Evolutionary conservation across 1,140 invertebrate genomes (phyloP), one percentile per base, ranked within the genome.

Genomic region (Coptotermes formosanus): DNA sequence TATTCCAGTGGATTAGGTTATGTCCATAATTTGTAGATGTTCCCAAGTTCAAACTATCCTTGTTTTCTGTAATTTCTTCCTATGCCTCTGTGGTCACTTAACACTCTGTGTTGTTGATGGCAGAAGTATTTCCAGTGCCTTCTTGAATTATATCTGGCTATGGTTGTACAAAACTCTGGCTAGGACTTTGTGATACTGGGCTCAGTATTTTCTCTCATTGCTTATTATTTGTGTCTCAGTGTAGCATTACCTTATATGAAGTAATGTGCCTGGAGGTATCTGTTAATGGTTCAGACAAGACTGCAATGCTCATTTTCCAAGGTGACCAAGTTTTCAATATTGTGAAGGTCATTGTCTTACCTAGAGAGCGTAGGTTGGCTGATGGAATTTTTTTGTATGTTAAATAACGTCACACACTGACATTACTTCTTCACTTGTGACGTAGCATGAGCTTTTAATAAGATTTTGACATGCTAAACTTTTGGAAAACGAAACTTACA

Each of bases 341-440:
- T 30, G 64, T 75, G 64, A 75, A 75, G 64, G 64, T 75, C 64
- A 75, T 75, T 75, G 64, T n/a, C 64, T 75, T 75, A n/a, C 25
- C 64, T n/a, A 75, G 64, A 9, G n/a, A 30, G n/a, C 64, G 3
- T 25, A 75, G n/a, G 25, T 75, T 30, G n/a, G n/a, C 64, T 19
- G 59, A 23, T 23, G 25, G 38, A 64, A 19, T 64, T 64, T 64
- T 23, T 64, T 21, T 64, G 25, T 64, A 2, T 48, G 45, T 48
- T 48, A 48, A 48, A 48, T 48, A 48, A 48, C 45, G 14, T 48
- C 45, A 48, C 45, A 48, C 14, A 48, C 14, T 16, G 9, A 19
- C 4, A 19, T 55, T 21, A 55, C 3, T 19, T 55, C 14, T 55
- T 0, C 14, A 55, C 19, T 55, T 21, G 21, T 55, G 11, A 55